Conservation (phyloP, 2,113 vertebrate genomes). For the Barnardius zonarius region DNA sequence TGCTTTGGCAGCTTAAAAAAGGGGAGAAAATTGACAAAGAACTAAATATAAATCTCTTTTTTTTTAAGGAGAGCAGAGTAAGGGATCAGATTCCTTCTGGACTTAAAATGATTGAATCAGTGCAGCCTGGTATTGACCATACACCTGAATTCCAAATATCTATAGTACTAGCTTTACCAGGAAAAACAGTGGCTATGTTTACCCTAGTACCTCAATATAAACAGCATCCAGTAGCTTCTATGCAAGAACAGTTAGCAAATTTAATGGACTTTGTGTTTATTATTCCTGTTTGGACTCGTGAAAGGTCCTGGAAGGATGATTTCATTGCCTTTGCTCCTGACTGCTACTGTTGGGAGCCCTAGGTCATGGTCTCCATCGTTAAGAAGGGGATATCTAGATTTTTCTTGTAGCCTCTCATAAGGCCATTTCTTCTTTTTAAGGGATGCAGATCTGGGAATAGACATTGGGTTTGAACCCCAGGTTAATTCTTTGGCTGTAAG, state of each 20-base stretch:
- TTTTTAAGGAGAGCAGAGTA: neutral
- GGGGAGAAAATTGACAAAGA: neutral
- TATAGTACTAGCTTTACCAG: neutral
- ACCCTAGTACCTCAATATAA: neutral
- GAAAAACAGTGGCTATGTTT: neutral
- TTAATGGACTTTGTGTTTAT: neutral
- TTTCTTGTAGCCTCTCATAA: rapidly evolving
- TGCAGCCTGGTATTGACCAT: neutral
- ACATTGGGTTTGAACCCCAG: neutral
- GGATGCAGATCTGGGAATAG: neutral
- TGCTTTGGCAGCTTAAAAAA: neutral
- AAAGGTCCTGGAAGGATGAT: neutral
- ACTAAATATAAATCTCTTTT: neutral
- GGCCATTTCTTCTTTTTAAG: neutral
- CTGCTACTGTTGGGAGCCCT: neutral
- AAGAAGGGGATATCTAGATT: neutral
- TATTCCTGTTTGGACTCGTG: neutral
- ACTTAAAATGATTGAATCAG: neutral
- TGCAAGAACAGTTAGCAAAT: neutral
- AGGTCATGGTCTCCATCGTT: neutral
- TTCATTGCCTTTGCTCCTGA: neutral
- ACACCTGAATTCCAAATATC: neutral
- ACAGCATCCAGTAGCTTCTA: neutral
- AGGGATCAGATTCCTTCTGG: neutral
- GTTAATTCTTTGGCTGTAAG: neutral